Conservation (phyloP, 2,797 vertebrate species). For the Helostoma temminkii region DNA sequence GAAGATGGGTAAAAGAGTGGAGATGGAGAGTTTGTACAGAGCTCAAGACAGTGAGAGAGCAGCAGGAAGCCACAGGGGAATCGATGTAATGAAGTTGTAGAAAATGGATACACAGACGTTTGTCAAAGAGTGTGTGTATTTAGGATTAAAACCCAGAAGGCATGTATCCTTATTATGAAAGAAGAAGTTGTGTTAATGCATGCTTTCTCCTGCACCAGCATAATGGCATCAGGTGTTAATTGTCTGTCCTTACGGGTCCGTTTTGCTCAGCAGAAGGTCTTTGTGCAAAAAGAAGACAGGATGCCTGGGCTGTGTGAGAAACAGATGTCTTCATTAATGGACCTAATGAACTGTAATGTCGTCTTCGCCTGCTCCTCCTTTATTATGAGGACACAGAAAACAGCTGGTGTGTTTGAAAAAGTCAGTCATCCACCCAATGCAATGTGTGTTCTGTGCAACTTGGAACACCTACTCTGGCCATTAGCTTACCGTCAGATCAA, state of each 20-base stretch:
- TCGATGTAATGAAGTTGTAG: constrained; percentile 36
- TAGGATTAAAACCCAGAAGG: constrained; percentile 7
- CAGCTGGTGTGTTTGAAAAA: constrained; percentile 60
- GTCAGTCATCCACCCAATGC: constrained; percentile 57
- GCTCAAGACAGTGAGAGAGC: constrained; percentile 19
- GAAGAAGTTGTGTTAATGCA: constrained; percentile 11
- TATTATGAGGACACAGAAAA: constrained; percentile 47
- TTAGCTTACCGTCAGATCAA: constrained; percentile 24
- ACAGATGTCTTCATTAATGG: constrained; percentile 71
- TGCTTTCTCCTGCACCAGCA: background rate
- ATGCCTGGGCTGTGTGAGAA: constrained; percentile 55
- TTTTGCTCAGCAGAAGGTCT: constrained; percentile 54
- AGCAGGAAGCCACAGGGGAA: constrained; percentile 23
- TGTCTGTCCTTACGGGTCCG: constrained; percentile 37
- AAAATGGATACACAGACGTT: constrained; percentile 31
- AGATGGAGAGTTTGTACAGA: constrained; percentile 11
- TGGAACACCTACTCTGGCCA: constrained; percentile 15
- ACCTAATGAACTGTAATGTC: constrained; percentile 57
- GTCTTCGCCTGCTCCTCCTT: constrained; percentile 54
- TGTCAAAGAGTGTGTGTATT: constrained; percentile 8
- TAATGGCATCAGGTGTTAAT: constrained; percentile 58
- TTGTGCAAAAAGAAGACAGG: constrained; percentile 40
- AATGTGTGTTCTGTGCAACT: constrained; percentile 20
- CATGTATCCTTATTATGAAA: constrained; percentile 13
- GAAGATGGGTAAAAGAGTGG: constrained; percentile 38